Evolutionary conservation across 1,140 invertebrate species (phyloP).

Genomic region (Drosophila baimaii): DNA sequence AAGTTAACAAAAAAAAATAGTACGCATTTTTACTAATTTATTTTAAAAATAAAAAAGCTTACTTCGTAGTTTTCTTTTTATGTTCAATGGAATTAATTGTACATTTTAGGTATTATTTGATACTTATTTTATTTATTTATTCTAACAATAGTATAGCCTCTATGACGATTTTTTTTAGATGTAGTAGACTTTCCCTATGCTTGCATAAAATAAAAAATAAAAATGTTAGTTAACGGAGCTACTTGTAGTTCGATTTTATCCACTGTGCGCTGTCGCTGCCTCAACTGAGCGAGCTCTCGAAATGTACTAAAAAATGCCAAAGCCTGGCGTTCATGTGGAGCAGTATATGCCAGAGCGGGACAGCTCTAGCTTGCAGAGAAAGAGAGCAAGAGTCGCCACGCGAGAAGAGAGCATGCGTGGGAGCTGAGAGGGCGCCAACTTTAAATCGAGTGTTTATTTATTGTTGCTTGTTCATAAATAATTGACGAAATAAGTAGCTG

Average conservation of each 20-base stretch:
- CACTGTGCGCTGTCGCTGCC: conserved; percentile 11
- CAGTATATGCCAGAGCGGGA: conserved; percentile 36
- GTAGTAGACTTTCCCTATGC: no score
- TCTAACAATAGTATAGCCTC: no score
- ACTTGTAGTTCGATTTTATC: not conserved
- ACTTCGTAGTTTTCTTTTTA: no score
- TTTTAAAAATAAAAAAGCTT: no score
- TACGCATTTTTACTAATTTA: no score
- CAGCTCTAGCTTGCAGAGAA: not conserved
- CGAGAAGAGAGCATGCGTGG: conserved; percentile 17
- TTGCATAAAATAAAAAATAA: not conserved
- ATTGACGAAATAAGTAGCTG: not conserved
- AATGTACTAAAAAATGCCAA: conserved; percentile 26
- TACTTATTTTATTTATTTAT: no score
- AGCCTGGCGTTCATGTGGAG: conserved; percentile 28
- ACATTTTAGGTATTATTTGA: no score
- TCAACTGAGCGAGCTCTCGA: not conserved
- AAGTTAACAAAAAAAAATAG: no score
- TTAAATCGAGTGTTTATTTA: conserved; percentile 33
- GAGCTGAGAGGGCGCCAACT: conserved; percentile 45
- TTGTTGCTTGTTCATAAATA: conserved; percentile 11
- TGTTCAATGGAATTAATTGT: no score
- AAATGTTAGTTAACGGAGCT: not conserved
- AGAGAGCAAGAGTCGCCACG: not conserved
- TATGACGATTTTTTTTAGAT: no score